Evolutionary conservation across 2,888 invertebrate genomes (phyloP).

Genomic region (Drosophila mimetica): DNA sequence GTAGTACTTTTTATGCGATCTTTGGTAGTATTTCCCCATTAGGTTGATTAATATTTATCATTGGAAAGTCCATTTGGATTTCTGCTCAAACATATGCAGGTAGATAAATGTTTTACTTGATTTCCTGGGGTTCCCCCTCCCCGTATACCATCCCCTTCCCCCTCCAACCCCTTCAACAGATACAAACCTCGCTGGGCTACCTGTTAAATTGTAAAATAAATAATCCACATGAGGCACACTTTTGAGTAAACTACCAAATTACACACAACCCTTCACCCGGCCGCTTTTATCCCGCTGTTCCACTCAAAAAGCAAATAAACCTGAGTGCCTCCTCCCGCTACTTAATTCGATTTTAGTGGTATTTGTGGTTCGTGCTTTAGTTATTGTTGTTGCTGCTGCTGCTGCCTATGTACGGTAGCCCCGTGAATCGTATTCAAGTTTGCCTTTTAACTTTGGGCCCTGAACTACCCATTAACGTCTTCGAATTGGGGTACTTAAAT

Average conservation of each 20-base stretch:
- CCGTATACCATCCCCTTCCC: too few relatives aligned
- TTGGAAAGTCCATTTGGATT: slow-evolving; percentile 9
- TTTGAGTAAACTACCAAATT: slow-evolving; percentile 57
- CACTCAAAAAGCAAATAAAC: slow-evolving; percentile 55
- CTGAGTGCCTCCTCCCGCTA: slow-evolving; percentile 47
- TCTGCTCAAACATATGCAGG: not conserved
- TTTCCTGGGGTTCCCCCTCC: slow-evolving; percentile 1
- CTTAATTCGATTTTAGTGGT: slow-evolving; percentile 44
- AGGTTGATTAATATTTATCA: slow-evolving; percentile 22
- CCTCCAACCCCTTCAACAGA: not conserved
- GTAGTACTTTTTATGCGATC: not conserved
- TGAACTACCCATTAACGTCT: slow-evolving; percentile 1
- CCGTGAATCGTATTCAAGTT: slow-evolving; percentile 18
- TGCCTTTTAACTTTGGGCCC: slow-evolving; percentile 50
- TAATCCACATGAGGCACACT: slow-evolving; percentile 64
- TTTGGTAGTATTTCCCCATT: slow-evolving; percentile 2
- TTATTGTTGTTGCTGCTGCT: not conserved
- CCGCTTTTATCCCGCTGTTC: slow-evolving; percentile 13
- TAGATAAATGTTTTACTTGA: slow-evolving; percentile 7
- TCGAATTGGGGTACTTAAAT: not conserved
- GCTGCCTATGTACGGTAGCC: slow-evolving; percentile 42
- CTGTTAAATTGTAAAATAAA: slow-evolving; percentile 72
- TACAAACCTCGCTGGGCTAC: slow-evolving; percentile 50
- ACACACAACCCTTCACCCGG: slow-evolving; percentile 36
- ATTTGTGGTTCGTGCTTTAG: slow-evolving; percentile 31